Evolutionary conservation across 2,113 vertebrate genomes (phyloP).

Genomic region (Pica pica): DNA sequence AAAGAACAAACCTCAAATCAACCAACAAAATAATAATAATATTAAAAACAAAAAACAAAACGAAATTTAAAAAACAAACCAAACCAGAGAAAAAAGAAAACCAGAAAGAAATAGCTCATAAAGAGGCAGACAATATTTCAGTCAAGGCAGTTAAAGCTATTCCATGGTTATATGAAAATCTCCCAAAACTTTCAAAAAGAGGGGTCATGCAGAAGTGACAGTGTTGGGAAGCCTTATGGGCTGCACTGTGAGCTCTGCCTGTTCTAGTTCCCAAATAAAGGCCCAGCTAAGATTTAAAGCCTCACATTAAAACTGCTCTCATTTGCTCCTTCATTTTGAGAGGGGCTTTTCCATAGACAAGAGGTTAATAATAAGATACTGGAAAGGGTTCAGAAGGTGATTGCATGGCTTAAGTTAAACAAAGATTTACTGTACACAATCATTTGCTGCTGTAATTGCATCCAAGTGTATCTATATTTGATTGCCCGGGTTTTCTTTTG

Average conservation of each 20-base stretch:
- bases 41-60: too few species aligned
- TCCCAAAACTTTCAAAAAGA: background rate
- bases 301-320: background rate
- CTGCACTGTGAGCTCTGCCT: background rate
- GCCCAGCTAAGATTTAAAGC: background rate
- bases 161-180: background rate
- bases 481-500: background rate
- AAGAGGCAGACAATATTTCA: background rate
- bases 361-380: slow-evolving; percentile 43
- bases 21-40: background rate
- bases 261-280: background rate
- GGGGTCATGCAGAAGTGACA: background rate
- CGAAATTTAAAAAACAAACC: too few species aligned
- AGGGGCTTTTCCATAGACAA: background rate
- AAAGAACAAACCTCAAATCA: background rate
- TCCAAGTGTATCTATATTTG: background rate
- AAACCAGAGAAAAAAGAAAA: too few species aligned
- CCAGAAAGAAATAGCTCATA: background rate
- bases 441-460: slow-evolving; percentile 24
- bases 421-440: slow-evolving; percentile 18
- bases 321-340: slow-evolving; percentile 3
- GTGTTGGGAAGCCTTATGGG: background rate
- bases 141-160: background rate
- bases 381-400: background rate
- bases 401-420: slow-evolving; percentile 27